Evolutionary conservation across 2,113 vertebrate genomes (phyloP).

Genomic region (Larimichthys crocea): DNA sequence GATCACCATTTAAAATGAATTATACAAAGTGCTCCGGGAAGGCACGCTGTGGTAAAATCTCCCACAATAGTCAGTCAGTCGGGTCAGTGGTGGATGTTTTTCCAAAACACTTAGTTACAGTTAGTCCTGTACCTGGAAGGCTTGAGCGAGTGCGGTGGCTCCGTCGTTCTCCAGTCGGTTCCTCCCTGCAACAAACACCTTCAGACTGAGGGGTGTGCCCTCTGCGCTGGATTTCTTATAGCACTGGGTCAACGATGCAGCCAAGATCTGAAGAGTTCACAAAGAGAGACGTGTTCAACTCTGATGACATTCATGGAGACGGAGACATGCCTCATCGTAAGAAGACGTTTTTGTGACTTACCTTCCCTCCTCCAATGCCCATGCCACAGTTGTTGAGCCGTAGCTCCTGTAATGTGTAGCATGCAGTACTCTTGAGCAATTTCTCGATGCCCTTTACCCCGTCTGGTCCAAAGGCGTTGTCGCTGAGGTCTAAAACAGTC

Average conservation of each 20-base stretch:
- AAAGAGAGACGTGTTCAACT: constrained; percentile 6
- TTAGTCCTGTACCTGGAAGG: constrained; percentile 88
- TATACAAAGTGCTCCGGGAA: background rate
- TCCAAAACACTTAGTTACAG: background rate
- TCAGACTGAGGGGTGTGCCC: constrained; percentile 89
- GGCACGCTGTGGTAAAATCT: background rate
- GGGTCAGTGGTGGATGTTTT: background rate
- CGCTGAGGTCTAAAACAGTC: constrained; percentile 94
- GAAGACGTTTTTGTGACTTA: constrained; percentile 51
- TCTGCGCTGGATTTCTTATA: constrained; percentile 87
- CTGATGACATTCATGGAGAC: background rate
- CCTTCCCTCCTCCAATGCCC: constrained; percentile 98
- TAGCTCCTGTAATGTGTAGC: constrained; percentile 91
- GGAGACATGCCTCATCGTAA: background rate
- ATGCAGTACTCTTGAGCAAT: constrained; percentile 90
- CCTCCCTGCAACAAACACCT: constrained; percentile 94
- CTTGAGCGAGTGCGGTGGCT: constrained; percentile 93
- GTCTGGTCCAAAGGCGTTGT: constrained; percentile 98
- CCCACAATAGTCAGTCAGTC: background rate
- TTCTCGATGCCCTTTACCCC: constrained; percentile 94
- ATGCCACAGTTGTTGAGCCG: constrained; percentile 98
- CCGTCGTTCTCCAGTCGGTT: constrained; percentile 98
- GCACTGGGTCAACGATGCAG: constrained; percentile 90
- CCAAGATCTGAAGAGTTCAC: constrained; percentile 88
- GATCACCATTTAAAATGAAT: background rate